These are phyloP conservation scores for Meteorus sp. DNA, from an alignment of 1,140 invertebrate species.

Conservation along the genomic window DNA sequence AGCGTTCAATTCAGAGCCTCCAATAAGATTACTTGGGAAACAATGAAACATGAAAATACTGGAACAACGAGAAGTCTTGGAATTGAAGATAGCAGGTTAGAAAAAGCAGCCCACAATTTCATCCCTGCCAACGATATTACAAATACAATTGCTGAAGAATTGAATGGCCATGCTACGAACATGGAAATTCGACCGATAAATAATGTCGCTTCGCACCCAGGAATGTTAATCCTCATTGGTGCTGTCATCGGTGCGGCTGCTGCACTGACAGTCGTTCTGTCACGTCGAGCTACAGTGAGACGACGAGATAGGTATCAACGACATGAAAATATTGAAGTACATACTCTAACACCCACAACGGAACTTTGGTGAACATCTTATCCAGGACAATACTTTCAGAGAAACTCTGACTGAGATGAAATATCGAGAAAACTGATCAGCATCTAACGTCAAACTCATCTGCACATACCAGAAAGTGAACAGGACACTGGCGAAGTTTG, in stretches of 20 bases:
- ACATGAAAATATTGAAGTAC: slow-evolving; percentile 69
- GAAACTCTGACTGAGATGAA: slow-evolving; percentile 15
- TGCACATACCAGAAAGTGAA: background rate
- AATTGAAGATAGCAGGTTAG: background rate
- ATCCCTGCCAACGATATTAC: slow-evolving; percentile 32
- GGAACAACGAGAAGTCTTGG: background rate
- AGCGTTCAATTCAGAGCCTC: slow-evolving; percentile 1
- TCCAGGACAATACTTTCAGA: background rate
- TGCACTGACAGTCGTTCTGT: slow-evolving; percentile 54
- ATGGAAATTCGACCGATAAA: slow-evolving; percentile 37
- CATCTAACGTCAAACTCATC: background rate
- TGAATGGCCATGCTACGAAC: slow-evolving; percentile 50
- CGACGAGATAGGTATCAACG: slow-evolving; percentile 52
- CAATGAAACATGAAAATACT: background rate
- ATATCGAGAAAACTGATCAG: background rate
- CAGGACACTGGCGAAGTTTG: background rate
- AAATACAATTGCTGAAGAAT: slow-evolving; percentile 49
- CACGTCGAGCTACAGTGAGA: slow-evolving; percentile 42
- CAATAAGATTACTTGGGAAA: slow-evolving; percentile 7
- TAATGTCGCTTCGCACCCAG: slow-evolving; percentile 53
- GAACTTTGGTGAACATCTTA: slow-evolving; percentile 69
- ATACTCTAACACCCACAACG: slow-evolving; percentile 65
- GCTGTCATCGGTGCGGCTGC: slow-evolving; percentile 46
- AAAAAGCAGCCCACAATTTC: slow-evolving; percentile 14
- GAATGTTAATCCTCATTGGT: slow-evolving; percentile 54